A percentile compares a stretch with the other conserved stretches of the same genome.
phyloP scores from a whole-genome alignment of 2,888 invertebrate species.

The Chalcis sispes region DNA sequence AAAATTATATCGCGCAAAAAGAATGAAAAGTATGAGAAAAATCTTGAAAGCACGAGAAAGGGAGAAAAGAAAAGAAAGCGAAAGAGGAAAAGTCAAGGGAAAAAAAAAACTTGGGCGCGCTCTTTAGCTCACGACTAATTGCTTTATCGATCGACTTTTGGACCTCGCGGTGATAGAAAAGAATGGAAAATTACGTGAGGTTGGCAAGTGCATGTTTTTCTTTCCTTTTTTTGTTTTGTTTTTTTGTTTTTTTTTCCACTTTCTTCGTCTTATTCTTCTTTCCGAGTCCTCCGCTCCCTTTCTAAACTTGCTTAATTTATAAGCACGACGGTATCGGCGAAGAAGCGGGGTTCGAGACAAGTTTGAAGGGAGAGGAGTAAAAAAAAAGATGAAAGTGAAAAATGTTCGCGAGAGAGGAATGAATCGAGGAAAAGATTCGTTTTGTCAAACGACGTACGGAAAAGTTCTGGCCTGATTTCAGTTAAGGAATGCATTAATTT shows the following conservation, averaged over 20 bases:
- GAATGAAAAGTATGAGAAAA: background rate
- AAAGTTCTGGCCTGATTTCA: conserved; percentile 30
- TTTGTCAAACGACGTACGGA: conserved; percentile 6
- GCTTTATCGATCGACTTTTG: conserved; percentile 41
- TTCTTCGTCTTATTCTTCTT: background rate
- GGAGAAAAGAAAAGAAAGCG: background rate
- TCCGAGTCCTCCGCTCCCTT: background rate
- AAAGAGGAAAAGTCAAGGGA: conserved; percentile 28
- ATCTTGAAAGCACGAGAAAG: no score
- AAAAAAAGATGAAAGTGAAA: conserved; percentile 9
- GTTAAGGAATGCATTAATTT: background rate
- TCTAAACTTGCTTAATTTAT: conserved; percentile 25
- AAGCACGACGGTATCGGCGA: background rate
- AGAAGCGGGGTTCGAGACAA: background rate
- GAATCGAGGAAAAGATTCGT: background rate
- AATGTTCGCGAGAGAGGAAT: background rate
- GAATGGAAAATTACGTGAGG: conserved; percentile 12
- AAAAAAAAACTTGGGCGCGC: conserved; percentile 19
- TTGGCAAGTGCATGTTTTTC: background rate
- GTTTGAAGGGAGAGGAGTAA: background rate
- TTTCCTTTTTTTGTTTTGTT: background rate
- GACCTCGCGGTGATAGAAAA: conserved; percentile 19
- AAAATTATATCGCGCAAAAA: conserved; percentile 19
- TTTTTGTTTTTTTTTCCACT: background rate
- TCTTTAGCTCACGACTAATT: conserved; percentile 25